Percentiles rank a stretch among this genome's conserved stretches.
Evolutionary conservation across 2,113 vertebrate genomes (phyloP).

Genomic region (Thunnus maccoyii): DNA sequence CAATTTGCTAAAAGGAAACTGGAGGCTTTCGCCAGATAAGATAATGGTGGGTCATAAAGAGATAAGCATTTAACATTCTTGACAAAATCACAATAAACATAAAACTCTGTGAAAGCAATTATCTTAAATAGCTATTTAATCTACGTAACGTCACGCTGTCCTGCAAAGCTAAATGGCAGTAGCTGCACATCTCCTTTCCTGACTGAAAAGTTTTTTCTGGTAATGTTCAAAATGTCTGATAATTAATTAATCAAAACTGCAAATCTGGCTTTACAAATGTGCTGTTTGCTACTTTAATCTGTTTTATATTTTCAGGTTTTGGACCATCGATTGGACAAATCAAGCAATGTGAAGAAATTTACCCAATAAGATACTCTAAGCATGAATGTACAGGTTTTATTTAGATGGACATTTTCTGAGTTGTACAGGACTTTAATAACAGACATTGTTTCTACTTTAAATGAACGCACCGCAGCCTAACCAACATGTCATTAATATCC

Average conservation of each 20-base stretch:
- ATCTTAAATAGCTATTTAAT: not conserved
- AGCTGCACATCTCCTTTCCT: not conserved
- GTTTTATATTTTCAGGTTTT: not conserved
- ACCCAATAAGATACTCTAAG: not conserved
- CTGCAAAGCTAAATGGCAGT: not conserved
- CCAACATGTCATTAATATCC: conserved; percentile 68
- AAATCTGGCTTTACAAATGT: too few relatives aligned
- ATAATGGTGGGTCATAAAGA: not conserved
- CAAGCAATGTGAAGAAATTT: not conserved
- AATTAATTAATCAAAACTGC: not conserved
- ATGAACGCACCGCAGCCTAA: conserved; percentile 10
- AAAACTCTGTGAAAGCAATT: not conserved
- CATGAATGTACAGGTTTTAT: conserved; percentile 1
- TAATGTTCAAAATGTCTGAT: not conserved
- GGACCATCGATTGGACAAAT: not conserved
- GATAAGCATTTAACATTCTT: conserved; percentile 14
- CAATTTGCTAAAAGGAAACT: not conserved
- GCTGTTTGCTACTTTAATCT: not conserved
- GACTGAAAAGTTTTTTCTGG: not conserved
- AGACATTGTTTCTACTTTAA: conserved; percentile 47
- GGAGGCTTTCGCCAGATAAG: not conserved
- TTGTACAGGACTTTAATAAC: not conserved
- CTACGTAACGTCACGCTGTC: not conserved
- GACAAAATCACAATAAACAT: not conserved
- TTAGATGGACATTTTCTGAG: conserved; percentile 13